Conservation (phyloP, 2,113 vertebrate species). For the Cynocephalus volans region DNA sequence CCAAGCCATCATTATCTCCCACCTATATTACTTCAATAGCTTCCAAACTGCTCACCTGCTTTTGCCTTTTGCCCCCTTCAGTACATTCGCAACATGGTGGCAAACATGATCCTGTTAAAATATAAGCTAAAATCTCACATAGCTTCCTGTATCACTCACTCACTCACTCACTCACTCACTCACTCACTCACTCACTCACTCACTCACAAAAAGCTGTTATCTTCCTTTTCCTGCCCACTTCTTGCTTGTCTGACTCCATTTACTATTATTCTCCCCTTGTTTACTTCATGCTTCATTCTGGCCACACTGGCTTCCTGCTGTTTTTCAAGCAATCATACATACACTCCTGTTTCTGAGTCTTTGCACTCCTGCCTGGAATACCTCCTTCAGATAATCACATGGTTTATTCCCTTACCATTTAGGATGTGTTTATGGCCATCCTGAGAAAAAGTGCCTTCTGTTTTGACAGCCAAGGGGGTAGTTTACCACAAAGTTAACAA, state of each 20-base stretch:
- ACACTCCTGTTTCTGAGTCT: neutral
- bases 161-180: too few species aligned
- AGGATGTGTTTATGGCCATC: neutral
- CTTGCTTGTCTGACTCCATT: neutral
- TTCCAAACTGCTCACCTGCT: neutral
- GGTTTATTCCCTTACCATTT: neutral
- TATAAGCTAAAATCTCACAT: neutral
- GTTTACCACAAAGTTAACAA: constrained; percentile 18
- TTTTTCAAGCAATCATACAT: neutral
- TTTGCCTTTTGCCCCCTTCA: neutral
- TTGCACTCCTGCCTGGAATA: neutral
- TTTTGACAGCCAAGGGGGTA: neutral
- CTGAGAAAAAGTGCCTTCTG: constrained; percentile 42
- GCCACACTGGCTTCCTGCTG: neutral
- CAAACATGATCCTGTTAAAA: neutral
- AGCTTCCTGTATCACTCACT: neutral
- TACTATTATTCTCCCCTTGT: neutral
- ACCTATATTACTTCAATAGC: neutral
- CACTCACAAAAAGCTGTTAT: too few species aligned
- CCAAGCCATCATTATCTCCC: neutral
- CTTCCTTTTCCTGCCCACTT: neutral
- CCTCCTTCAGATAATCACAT: neutral
- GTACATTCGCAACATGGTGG: neutral
- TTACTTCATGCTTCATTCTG: neutral
- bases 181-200: too few species aligned